Evolutionary conservation across 2,797 vertebrate genomes (phyloP).

Genomic region (Pseudochirops corinnae): DNA sequence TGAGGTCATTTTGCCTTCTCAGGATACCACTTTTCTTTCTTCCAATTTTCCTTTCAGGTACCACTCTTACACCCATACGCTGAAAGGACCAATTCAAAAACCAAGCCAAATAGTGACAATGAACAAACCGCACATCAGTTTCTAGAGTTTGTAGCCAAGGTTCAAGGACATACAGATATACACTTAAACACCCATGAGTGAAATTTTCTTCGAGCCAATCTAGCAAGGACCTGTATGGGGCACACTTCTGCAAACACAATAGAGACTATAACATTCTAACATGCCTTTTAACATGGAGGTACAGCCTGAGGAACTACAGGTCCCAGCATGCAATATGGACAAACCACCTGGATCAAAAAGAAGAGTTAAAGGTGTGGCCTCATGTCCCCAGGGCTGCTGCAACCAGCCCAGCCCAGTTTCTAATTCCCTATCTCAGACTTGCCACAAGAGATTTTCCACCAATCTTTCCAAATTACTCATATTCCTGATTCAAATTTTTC

Average conservation of each 20-base stretch:
- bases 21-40: slow-evolving; percentile 46
- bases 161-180: slow-evolving; percentile 46
- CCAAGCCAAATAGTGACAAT: slow-evolving; percentile 23
- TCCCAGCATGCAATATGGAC: slow-evolving; percentile 73
- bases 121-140: slow-evolving; percentile 40
- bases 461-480: slow-evolving; percentile 30
- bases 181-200: slow-evolving; percentile 43
- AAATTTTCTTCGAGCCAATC: neutral
- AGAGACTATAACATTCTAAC: slow-evolving; percentile 63
- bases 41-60: slow-evolving; percentile 25
- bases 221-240: slow-evolving; percentile 56
- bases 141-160: slow-evolving; percentile 58
- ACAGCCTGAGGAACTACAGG: slow-evolving; percentile 72
- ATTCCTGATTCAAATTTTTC: slow-evolving; percentile 52
- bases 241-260: slow-evolving; percentile 73
- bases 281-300: slow-evolving; percentile 78
- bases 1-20: neutral
- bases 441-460: neutral
- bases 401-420: slow-evolving; percentile 34
- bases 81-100: slow-evolving; percentile 39
- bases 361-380: slow-evolving; percentile 62
- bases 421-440: slow-evolving; percentile 1
- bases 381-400: slow-evolving; percentile 25
- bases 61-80: slow-evolving; percentile 31
- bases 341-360: accelerated